Base-by-base conservation (phyloP, 2,888 invertebrate genomes). In the Epistrophe grossulariae region DNA sequence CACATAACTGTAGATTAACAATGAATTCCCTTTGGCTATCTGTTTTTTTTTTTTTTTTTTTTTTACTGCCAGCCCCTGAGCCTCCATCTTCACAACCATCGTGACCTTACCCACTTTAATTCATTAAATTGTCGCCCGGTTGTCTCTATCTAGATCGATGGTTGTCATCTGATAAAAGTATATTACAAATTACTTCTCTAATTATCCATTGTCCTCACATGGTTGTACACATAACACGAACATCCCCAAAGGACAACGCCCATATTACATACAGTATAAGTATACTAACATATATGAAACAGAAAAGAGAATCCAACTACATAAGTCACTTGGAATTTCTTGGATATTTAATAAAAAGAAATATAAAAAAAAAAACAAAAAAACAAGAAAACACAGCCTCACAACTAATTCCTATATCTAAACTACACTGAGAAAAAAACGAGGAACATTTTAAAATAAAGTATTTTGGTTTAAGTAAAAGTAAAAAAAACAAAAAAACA, bases 171-270 rank as follows among this genome's bases (percentile, higher is more conserved):
- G 85, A 85, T 85, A 82, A 78, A 82, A 82, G 78, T 79, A 78
- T 85, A 85, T 85, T 85, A 85, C 85, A 85, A 85, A 85, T 85
- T 85, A 82, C 82, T 85, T 85, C 82, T 82, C 85, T 85, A 85
- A 85, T 85, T 85, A 85, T 82, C 85, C 73, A 78, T 74, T 85
- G 82, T 82, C 79, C 79, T 84, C 62, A 79, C 79, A 79, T 71
- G 82, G 66, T 78, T 78, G 72, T 78, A 40, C 55, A 68, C 31
- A n/a, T n/a, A 73, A 52, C 81, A 85, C 82, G 85, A 85, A 85
- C 62, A 73, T 66, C 82, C 70, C 70, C 11, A 40, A 78, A 62
- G 85, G 78, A 71, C 78, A 82, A 78, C 85, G 78, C 85, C 78
- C 13, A 5, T 15, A 4, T 2, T 24, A 24, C 24, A 24, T 24